These are phyloP conservation scores for Sesia apiformis DNA, from an alignment of 2,888 invertebrate species.

Conservation along the genomic window DNA sequence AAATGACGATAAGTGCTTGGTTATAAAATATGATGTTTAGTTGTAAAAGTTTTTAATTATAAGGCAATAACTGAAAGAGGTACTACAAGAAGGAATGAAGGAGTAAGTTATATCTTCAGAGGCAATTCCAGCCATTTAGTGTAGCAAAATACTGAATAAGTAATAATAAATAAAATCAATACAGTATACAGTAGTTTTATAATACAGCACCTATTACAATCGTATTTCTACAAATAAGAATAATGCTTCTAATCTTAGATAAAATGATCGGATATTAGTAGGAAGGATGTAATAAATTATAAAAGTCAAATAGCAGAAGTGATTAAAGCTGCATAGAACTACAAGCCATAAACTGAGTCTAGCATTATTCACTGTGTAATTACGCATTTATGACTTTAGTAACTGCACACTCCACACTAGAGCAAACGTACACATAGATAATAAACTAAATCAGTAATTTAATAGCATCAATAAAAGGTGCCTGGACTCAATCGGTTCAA, in stretches of 20 bases:
- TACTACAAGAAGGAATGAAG: no score
- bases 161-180: not conserved
- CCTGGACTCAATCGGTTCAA: not conserved
- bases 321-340: constrained; percentile 20
- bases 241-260: not conserved
- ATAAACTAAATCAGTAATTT: constrained; percentile 20
- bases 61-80: no score
- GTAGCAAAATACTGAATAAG: not conserved
- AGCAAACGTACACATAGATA: constrained; percentile 26
- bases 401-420: constrained; percentile 22
- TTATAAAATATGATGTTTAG: no score
- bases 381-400: constrained; percentile 33
- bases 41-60: no score
- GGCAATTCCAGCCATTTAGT: no score
- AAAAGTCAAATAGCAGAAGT: constrained; percentile 22
- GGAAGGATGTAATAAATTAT: constrained; percentile 5
- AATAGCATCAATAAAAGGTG: constrained; percentile 1
- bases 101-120: not conserved
- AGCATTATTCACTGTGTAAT: constrained; percentile 44
- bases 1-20: no score
- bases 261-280: not conserved
- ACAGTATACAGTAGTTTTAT: not conserved
- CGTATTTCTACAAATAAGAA: not conserved
- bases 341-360: constrained; percentile 36
- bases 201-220: no score